These are phyloP conservation scores for Echiichthys vipera DNA, from an alignment of 2,797 vertebrate genomes.

Conservation along the genomic window DNA sequence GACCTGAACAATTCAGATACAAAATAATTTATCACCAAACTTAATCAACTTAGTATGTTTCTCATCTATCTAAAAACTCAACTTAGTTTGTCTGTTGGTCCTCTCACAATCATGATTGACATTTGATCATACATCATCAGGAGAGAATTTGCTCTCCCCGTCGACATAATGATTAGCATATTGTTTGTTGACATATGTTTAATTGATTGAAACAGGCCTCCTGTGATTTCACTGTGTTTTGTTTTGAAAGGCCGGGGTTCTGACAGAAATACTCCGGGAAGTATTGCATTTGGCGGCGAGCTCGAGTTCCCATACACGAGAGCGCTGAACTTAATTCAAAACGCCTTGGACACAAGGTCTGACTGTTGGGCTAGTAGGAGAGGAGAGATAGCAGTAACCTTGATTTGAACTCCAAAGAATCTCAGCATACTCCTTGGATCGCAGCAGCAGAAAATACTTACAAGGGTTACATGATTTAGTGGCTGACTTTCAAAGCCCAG, in stretches of 20 bases:
- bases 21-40: neutral
- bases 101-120: slow-evolving; percentile 55
- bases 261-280: slow-evolving; percentile 87
- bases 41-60: neutral
- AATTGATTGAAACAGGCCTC: slow-evolving; percentile 84
- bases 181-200: slow-evolving; percentile 84
- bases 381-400: slow-evolving; percentile 84
- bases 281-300: slow-evolving; percentile 86
- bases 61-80: slow-evolving; percentile 14
- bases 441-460: slow-evolving; percentile 80
- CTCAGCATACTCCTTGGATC: slow-evolving; percentile 78
- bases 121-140: slow-evolving; percentile 68
- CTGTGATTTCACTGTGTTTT: slow-evolving; percentile 82
- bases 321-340: slow-evolving; percentile 82
- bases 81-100: slow-evolving; percentile 18
- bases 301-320: slow-evolving; percentile 84
- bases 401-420: slow-evolving; percentile 84
- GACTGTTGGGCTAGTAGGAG: slow-evolving; percentile 79
- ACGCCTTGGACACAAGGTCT: slow-evolving; percentile 82
- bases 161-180: slow-evolving; percentile 76
- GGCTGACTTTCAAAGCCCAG: slow-evolving; percentile 74
- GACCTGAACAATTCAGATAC: slow-evolving; percentile 15
- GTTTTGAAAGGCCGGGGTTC: slow-evolving; percentile 83
- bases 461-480: slow-evolving; percentile 82
- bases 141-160: slow-evolving; percentile 68